Evolutionary conservation across 2,888 invertebrate species (phyloP), one percentile per base, ranked within the genome.

Genomic region (Dastarcus helophoroides): DNA sequence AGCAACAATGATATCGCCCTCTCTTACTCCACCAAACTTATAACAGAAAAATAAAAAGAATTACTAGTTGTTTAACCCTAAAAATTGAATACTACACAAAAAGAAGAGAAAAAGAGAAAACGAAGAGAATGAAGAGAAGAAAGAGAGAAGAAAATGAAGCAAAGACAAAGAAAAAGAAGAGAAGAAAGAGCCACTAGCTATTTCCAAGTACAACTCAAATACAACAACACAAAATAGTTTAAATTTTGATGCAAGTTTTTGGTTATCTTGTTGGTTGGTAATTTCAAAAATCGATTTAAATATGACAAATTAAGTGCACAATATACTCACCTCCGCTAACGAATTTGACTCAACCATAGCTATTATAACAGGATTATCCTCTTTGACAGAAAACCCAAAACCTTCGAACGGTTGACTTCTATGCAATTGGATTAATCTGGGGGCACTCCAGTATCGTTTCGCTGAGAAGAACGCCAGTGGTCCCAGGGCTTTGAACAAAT

Each of bases 401-500:
- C 90, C 90, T 41, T 89, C 85, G 1, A 79, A 65, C 27, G 65
- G 53, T 29, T 56, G 42, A 10, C 79, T 77, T 41, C 78, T 72
- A 46, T 84, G 80, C 4, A 94, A 67, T 35, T 82, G 80, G n/a
- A 91, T 74, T 35, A 79, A 68, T 33, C 91, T 67, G 0, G 93
- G 91, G 0, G 88, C 86, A 19, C 89, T 85, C 93, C 93, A 94
- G 53, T 89, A 83, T 31, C 91, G 73, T 51, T 86, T 82, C 4
- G 93, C 91, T 6, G 90, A 90, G 64, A 95, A 95, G 47, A 94
- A 82, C 3, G 89, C 84, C 31, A 94, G 81, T 0, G 94, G 94
- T 2, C 95, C 95, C 22, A 95, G 67, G 2, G 77, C 73, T 47
- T 78, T 76, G 65, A 95, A 94, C 2, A 93, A 70, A 58, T 95